These are phyloP conservation scores for Drosophila rufa DNA, from an alignment of 1,140 invertebrate genomes.

Conservation along the genomic window DNA sequence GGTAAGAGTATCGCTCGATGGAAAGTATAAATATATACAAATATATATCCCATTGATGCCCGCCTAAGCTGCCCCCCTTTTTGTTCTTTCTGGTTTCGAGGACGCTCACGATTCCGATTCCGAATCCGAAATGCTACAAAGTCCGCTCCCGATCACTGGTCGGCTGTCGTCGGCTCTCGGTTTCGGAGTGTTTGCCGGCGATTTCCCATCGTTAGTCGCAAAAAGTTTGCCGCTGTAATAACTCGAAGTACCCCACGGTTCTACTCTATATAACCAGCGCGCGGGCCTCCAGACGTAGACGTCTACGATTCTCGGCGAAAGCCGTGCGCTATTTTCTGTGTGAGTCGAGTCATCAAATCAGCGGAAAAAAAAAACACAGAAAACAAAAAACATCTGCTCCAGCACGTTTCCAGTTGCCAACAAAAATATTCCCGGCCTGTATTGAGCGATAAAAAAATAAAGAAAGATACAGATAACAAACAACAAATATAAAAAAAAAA, in stretches of 20 bases:
- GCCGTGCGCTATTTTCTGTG: conserved; percentile 25
- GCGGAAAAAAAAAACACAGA: conserved; percentile 47
- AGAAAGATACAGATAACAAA: conserved; percentile 16
- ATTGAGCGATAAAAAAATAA: conserved; percentile 4
- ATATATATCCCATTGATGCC: conserved; percentile 7
- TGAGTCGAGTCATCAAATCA: conserved; percentile 48
- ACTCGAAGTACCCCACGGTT: conserved; percentile 50
- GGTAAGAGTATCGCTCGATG: conserved; percentile 48
- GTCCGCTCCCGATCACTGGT: neutral
- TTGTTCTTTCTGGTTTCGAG: conserved; percentile 6
- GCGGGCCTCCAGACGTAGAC: conserved; percentile 15
- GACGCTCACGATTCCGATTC: conserved; percentile 15
- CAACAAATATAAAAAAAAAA: conserved; percentile 18
- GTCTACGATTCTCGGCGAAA: conserved; percentile 17
- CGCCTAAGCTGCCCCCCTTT: neutral
- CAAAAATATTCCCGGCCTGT: conserved; percentile 1
- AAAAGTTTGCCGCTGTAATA: conserved; percentile 77
- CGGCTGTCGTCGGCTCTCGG: conserved; percentile 4
- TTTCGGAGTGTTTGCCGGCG: conserved; percentile 60
- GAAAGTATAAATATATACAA: conserved; percentile 24
- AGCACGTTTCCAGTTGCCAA: conserved; percentile 59
- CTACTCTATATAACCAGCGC: conserved; percentile 20
- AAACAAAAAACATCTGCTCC: conserved; percentile 59
- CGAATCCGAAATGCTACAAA: conserved; percentile 19
- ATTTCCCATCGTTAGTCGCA: conserved; percentile 59